Evolutionary conservation across 2,888 invertebrate genomes (phyloP).

Genomic region (Drosophila percnosoma): DNA sequence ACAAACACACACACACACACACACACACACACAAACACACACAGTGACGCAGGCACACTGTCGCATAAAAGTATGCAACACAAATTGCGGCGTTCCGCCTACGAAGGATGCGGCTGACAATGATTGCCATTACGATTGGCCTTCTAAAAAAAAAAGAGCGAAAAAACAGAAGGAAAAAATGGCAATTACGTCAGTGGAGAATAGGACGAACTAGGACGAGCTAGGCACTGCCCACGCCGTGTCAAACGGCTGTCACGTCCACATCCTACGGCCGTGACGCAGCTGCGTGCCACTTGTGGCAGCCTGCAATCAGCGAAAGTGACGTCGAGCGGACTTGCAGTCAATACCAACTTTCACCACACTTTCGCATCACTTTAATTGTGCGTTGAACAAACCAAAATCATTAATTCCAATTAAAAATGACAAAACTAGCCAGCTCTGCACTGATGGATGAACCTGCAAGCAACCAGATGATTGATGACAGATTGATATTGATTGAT

Average conservation of each 20-base stretch:
- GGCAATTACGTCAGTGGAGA: constrained; percentile 34
- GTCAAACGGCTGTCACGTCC: constrained; percentile 22
- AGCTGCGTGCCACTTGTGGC: constrained; percentile 26
- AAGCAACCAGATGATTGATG: not conserved
- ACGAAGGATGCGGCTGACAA: constrained; percentile 16
- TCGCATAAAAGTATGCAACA: constrained; percentile 52
- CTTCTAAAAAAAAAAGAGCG: constrained; percentile 3
- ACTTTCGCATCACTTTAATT: constrained; percentile 1
- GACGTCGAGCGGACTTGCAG: constrained; percentile 2
- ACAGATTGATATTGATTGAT: not conserved
- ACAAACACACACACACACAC: too few species aligned
- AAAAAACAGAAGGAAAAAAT: not conserved
- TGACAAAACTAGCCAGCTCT: not conserved
- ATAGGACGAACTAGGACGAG: not conserved
- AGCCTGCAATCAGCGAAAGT: constrained; percentile 40
- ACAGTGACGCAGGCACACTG: constrained; percentile 22
- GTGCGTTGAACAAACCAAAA: not conserved
- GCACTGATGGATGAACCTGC: not conserved
- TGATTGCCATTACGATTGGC: constrained; percentile 26
- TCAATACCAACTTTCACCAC: constrained; percentile 2
- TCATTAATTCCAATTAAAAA: constrained; percentile 5
- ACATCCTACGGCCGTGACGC: constrained; percentile 17
- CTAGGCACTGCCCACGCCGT: constrained; percentile 27
- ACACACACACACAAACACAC: not conserved
- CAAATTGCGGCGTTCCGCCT: constrained; percentile 5